Evolutionary conservation across 2,797 vertebrate species (phyloP), one percentile per base, ranked within the genome.

Genomic region (Enteromius anoplus): DNA sequence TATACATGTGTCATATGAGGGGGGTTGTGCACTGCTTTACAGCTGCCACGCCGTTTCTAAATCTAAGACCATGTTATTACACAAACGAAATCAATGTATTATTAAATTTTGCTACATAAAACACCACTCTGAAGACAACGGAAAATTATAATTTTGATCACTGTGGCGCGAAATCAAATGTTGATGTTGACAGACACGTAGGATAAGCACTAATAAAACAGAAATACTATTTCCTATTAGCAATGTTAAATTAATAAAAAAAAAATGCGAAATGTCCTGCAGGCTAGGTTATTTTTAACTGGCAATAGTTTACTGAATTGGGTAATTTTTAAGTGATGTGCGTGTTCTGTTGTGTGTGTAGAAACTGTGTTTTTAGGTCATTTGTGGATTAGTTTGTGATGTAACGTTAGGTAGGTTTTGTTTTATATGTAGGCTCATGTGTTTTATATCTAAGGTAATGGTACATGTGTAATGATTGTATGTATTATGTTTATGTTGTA

Each of bases 361-460:
- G 15, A 58, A 75, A 58, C 14, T 34, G 26, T 75, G 32, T 40
- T 23, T 75, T 7, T 60, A 58, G 34, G 51, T 75, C 32, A 75
- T n/a, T 3, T 53, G 47, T 73, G 47, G 70, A 68, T 21, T 37
- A 68, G 19, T 37, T 72, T 53, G 70, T 51, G 70, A 19, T 65
- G 6, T 19, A 26, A 26, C 26, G 26, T 26, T 26, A 66, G 8
- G 19, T 14, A 32, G 29, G 29, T 23, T 58, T 23, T 10, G 17
- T 40, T 21, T 37, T 40, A 29, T 65, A 34, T 0, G 26, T 8
- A 15, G 49, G 49, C 17, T 17, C 15, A 17, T 6, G 8, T 21
- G 65, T n/a, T 68, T 68, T 68, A 72, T 72, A 45, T 19, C 45
- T 49, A 19, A 11, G 45, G 45, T n/a, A 12, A 51, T 12, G 8